Evolutionary conservation across 2,113 vertebrate species (phyloP).

Genomic region (Leptobrachium leishanense): DNA sequence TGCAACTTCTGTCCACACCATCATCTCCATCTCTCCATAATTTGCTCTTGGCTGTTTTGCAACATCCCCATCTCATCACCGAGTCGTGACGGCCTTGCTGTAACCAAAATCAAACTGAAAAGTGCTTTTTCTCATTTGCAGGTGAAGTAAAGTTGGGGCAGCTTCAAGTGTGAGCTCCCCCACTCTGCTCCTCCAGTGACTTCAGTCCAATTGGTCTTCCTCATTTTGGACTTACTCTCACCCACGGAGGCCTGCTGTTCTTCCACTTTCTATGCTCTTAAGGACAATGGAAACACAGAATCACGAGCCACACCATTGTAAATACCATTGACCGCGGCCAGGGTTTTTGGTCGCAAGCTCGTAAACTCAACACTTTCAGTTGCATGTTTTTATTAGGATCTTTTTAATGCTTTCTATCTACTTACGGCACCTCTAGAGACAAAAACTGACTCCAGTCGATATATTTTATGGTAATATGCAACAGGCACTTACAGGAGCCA

Average conservation of each 20-base stretch:
- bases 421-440: constrained; percentile 11
- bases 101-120: constrained; percentile 9
- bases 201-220: constrained; percentile 28
- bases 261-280: constrained; percentile 16
- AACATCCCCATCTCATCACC: background rate
- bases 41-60: too few species aligned
- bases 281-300: constrained; percentile 32
- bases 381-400: constrained; percentile 46
- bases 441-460: constrained; percentile 24
- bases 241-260: constrained; percentile 40
- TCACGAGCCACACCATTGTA: constrained; percentile 34
- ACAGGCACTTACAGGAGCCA: constrained; percentile 23
- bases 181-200: constrained; percentile 39
- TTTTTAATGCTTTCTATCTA: constrained; percentile 41
- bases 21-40: background rate
- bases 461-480: constrained; percentile 22
- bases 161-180: constrained; percentile 32
- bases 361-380: constrained; percentile 21
- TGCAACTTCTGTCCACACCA: background rate
- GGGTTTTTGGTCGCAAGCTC: constrained; percentile 26
- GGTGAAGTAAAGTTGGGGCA: constrained; percentile 41
- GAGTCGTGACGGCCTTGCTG: background rate
- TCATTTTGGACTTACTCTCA: constrained; percentile 23
- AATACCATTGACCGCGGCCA: constrained; percentile 26
- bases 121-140: constrained; percentile 43